Base-by-base conservation (phyloP, 2,113 vertebrate genomes). In the Henicopernis longicauda region DNA sequence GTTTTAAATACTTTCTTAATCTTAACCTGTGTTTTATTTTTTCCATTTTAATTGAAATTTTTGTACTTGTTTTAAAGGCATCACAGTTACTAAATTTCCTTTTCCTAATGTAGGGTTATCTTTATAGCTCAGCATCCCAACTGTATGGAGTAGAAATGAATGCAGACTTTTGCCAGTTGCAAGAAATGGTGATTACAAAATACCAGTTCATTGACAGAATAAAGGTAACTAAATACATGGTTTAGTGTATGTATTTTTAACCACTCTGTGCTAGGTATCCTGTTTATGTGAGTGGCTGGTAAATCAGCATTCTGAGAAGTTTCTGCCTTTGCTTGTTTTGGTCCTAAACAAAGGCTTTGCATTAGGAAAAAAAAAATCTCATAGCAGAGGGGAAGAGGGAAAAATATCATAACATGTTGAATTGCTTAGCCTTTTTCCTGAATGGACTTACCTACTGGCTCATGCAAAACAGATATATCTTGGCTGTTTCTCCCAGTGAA, bases 91-190 rank as follows among this genome's bases (percentile, higher is more conserved):
- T 95, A 78, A 65, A 34, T 97, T 74, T 97, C 85, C 55, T 96
- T 91, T 93, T 96, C 82, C 72, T 96, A 58, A 96, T 97, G 65
- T 93, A 99, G 99, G 99, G 98, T 58, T 98, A 98, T 81, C 96
- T 99, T 94, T 99, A 99, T 96, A 99, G 99, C 95, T 98, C 99
- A 58, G 98, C 99, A 66, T 95, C 98, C 40, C 98, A 96, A 40
- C 97, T 99, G 3, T 92, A 98, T 32, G 99, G 99, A 71, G 97
- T 99, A 93, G 99, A 99, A 98, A 97, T 99, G 82, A 99, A 98
- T 95, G 97, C 98, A 95, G 99, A 99, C 22, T 99, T 99, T 89
- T 98, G 99, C 95, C 95, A 98, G 27, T 98, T 99, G 93, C 99
- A 99, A 96, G 98, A 98, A 91, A 97, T 98, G 73, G 92, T 98